Conservation (phyloP, 2,888 invertebrate species). For the Actias luna region DNA sequence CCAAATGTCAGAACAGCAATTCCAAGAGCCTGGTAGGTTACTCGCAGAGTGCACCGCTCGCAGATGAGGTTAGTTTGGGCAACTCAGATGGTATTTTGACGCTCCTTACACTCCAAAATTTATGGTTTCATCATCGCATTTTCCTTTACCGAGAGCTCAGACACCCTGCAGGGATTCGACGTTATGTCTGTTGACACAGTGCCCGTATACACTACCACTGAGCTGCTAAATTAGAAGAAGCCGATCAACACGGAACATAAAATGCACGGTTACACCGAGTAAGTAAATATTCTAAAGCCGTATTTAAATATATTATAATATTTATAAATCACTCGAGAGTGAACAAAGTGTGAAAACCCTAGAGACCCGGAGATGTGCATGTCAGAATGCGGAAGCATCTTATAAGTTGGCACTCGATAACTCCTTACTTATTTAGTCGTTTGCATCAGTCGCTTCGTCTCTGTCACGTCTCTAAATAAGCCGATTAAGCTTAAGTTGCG, state of each 20-base stretch:
- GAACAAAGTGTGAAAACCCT: neutral
- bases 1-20: too few species aligned
- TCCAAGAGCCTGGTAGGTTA: too few species aligned
- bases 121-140: too few species aligned
- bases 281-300: neutral
- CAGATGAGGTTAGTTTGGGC: too few species aligned
- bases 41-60: too few species aligned
- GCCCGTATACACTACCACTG: too few species aligned
- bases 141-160: too few species aligned
- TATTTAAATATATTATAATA: neutral
- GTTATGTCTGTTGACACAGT: too few species aligned
- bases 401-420: neutral
- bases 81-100: too few species aligned
- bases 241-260: neutral
- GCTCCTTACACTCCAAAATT: too few species aligned
- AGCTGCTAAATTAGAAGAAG: too few species aligned
- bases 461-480: neutral
- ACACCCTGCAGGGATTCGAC: too few species aligned
- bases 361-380: conserved; percentile 2
- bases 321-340: conserved; percentile 3
- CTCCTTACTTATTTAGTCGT: neutral
- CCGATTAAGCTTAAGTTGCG: neutral
- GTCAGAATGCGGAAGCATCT: conserved; percentile 1
- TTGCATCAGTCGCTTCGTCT: neutral
- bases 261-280: neutral